These are phyloP conservation scores for Caradrina kadenii DNA, from an alignment of 2,888 invertebrate genomes.

Conservation along the genomic window DNA sequence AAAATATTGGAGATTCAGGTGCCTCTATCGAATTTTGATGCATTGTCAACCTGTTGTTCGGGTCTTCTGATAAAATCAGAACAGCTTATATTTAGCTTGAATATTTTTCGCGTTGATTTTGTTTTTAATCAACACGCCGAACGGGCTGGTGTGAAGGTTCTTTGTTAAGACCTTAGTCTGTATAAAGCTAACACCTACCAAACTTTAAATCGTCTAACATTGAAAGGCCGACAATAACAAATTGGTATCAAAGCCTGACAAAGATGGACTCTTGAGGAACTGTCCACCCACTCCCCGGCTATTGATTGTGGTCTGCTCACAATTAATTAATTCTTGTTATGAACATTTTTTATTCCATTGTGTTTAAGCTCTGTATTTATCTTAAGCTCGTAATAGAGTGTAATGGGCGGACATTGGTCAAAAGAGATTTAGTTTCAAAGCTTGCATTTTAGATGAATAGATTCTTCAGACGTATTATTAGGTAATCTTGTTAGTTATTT, in stretches of 20 bases:
- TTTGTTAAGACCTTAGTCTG: conserved; percentile 75
- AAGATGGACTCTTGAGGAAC: conserved; percentile 90
- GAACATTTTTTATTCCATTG: conserved; percentile 88
- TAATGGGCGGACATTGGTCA: conserved; percentile 88
- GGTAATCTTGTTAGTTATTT: conserved; percentile 39
- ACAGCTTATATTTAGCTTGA: conserved; percentile 73
- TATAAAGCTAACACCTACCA: conserved; percentile 83
- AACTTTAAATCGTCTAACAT: conserved; percentile 87
- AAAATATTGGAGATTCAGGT: conserved; percentile 89
- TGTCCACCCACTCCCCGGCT: conserved; percentile 89
- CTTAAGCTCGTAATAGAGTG: conserved; percentile 81
- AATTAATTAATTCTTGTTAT: conserved; percentile 90
- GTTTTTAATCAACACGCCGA: conserved; percentile 56
- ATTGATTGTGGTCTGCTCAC: conserved; percentile 87
- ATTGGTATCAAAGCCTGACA: conserved; percentile 90
- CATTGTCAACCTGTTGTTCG: conserved; percentile 85
- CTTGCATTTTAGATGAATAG: conserved; percentile 67
- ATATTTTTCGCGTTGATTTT: conserved; percentile 65
- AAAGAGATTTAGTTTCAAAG: conserved; percentile 75
- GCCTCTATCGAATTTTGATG: conserved; percentile 81
- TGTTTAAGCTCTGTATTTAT: conserved; percentile 83
- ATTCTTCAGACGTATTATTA: conserved; percentile 48
- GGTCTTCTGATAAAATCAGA: conserved; percentile 79
- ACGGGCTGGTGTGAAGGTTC: conserved; percentile 50
- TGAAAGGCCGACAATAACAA: conserved; percentile 89